Base-by-base conservation (phyloP, 2,113 vertebrate species). In the Pristiophorus japonicus region DNA sequence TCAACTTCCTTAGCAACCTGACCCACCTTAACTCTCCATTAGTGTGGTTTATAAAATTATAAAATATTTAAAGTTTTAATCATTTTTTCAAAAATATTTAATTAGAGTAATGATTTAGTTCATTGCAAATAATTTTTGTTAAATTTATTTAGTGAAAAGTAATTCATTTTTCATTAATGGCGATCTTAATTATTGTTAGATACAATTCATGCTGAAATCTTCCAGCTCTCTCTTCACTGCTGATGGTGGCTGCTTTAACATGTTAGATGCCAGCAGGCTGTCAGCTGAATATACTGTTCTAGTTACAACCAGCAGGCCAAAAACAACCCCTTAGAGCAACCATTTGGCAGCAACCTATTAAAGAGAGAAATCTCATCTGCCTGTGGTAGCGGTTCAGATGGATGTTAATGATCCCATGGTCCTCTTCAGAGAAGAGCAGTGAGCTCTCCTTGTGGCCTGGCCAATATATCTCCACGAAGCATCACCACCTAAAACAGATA, bases 31-130 rank as follows among this genome's bases (percentile, higher is more conserved):
- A 62, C 34, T 38, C n/a, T 62, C 16, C 87, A 91, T 91, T 55
- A 59, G 4, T 16, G 34, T n/a, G 30, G 55, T 62, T n/a, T n/a
- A 18, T n/a, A n/a, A 62, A 27, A 34, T 38, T 55, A 34, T 55
- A 91, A 91, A 91, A 91, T 62, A 0, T 62, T 59, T 55, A 62
- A n/a, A 18, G 55, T n/a, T 91, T 91, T 91, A 62, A 38, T 91
- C 51, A 91, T 91, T 91, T 91, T 91, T 59, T 55, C 38, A 59
- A 20, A 18, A 91, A 91, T n/a, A 20, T 62, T 3, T 62, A 91
- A 91, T 62, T 91, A 59, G 55, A 91, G 55, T 62, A n/a, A 91
- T 62, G n/a, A 91, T 59, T 91, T 30, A 91, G 87, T 62, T 62
- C 38, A 51, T 62, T 91, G 87, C 87, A 62, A 20, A 91, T n/a